A percentile compares a stretch with the other conserved stretches of the same genome.
phyloP scores from a whole-genome alignment of 2,888 invertebrate genomes.

The Hermodice carunculata region DNA sequence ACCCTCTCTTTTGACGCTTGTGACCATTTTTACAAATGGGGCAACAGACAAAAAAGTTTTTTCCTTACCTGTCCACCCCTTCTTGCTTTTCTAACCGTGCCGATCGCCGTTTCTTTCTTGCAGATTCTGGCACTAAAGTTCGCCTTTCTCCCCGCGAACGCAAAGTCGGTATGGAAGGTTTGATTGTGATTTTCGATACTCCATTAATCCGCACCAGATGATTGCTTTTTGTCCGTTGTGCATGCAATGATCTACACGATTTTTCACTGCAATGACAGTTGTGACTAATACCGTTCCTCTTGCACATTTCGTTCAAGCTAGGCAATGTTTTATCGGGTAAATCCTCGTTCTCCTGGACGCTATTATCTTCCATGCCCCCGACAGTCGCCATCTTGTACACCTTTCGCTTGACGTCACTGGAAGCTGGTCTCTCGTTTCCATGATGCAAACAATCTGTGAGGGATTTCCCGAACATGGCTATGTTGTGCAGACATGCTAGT shows the following conservation, averaged over 20 bases:
- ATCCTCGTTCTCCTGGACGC: slow-evolving; percentile 54
- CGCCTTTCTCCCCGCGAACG: slow-evolving; percentile 46
- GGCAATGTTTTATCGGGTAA: slow-evolving; percentile 47
- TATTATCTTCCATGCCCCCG: slow-evolving; percentile 56
- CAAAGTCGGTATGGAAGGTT: slow-evolving; percentile 58
- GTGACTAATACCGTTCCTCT: slow-evolving; percentile 58
- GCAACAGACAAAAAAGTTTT: no score
- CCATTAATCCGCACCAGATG: slow-evolving; percentile 50
- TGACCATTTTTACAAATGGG: no score
- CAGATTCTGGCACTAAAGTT: slow-evolving; percentile 5
- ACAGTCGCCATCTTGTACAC: slow-evolving; percentile 65
- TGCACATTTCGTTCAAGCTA: slow-evolving; percentile 52
- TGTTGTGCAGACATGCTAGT: no score
- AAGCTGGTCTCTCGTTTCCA: background rate
- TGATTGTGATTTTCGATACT: slow-evolving; percentile 45
- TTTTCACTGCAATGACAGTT: slow-evolving; percentile 51
- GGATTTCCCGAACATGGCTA: slow-evolving; percentile 7
- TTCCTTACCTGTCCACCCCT: slow-evolving; percentile 7
- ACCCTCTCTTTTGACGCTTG: no score
- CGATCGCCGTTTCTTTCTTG: slow-evolving; percentile 8
- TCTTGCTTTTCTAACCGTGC: background rate
- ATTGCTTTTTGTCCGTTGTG: slow-evolving; percentile 45
- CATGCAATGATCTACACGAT: slow-evolving; percentile 45
- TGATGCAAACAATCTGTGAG: slow-evolving; percentile 1
- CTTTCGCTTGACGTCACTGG: slow-evolving; percentile 9